Base-by-base conservation (phyloP, 1,140 invertebrate genomes). In the Anastrepha obliqua region DNA sequence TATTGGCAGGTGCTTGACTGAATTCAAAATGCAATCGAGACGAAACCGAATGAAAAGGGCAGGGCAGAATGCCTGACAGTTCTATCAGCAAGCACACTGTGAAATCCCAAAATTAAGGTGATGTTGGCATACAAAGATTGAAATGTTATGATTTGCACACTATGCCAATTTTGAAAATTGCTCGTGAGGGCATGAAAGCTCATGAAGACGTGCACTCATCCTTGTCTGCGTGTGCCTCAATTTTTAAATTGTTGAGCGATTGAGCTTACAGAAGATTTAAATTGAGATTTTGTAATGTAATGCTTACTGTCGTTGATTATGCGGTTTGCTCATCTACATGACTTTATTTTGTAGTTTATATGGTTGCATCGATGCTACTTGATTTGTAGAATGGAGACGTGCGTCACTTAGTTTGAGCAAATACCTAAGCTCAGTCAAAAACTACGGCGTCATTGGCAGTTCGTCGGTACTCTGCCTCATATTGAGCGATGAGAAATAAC, bases 81-180 rank as follows among this genome's bases (percentile, higher is more conserved):
- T 39, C 2, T 13, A 59, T 9, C 78, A 58, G 17, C 13, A 62
- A 44, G 13, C 51, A 81, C 13, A 15, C 42, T 39, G n/a, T 6
- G 51, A 5, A 11, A 58, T 15, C 3, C 6, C 20, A 29, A 11
- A 85, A 74, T 81, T 7, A 8, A 17, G 42, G 74, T 81, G 74
- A 55, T 20, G 58, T 60, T 86, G 15, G 55, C 85, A n/a, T 17
- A 86, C 59, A 42, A 86, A 86, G 62, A 86, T 86, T 86, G 85
- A 86, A 86, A 86, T 86, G 85, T 86, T 86, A 86, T 86, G 58
- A 86, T 86, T 86, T 60, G 44, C 55, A 60, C 58, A 62, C 62
- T 86, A 42, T 42, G 85, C 3, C 20, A 86, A 62, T 60, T 86
- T 81, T 55, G 47, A 81, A 81, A 55, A 20, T 81, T 81, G 47